Evolutionary conservation across 2,113 vertebrate genomes (phyloP).

Genomic region (Bolborhynchus lineola): DNA sequence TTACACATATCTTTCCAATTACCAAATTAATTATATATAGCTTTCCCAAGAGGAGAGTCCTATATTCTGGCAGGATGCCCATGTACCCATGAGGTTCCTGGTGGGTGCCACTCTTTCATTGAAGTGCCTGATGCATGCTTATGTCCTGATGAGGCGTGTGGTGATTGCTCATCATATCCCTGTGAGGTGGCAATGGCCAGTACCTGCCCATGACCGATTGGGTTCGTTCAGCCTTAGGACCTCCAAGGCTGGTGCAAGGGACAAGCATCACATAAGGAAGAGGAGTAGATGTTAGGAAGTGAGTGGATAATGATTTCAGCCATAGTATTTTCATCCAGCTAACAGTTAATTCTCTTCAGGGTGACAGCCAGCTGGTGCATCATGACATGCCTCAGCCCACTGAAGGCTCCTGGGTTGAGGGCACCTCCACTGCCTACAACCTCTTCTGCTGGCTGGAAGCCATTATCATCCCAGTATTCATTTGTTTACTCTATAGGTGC

Average conservation of each 20-base stretch:
- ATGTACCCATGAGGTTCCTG: neutral
- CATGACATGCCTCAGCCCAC: neutral
- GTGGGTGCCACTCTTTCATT: accelerated
- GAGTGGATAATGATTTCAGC: neutral
- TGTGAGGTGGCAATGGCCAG: neutral
- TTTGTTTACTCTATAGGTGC: neutral
- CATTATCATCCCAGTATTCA: neutral
- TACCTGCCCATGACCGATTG: neutral
- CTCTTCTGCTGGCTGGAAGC: neutral
- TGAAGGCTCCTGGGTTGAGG: neutral
- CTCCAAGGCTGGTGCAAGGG: neutral
- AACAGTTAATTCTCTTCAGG: neutral
- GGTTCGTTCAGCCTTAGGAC: neutral
- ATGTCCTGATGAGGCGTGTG: neutral
- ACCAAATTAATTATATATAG: neutral
- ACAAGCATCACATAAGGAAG: neutral
- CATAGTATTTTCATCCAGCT: neutral
- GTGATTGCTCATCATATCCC: neutral
- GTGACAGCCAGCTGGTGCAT: neutral
- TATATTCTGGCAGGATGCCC: neutral
- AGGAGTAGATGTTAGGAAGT: neutral
- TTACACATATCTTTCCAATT: neutral
- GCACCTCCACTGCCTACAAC: neutral
- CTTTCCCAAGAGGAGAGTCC: neutral
- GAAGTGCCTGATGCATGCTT: neutral